Evolutionary conservation across 2,113 vertebrate species (phyloP).

Genomic region (Nothocercus julius): DNA sequence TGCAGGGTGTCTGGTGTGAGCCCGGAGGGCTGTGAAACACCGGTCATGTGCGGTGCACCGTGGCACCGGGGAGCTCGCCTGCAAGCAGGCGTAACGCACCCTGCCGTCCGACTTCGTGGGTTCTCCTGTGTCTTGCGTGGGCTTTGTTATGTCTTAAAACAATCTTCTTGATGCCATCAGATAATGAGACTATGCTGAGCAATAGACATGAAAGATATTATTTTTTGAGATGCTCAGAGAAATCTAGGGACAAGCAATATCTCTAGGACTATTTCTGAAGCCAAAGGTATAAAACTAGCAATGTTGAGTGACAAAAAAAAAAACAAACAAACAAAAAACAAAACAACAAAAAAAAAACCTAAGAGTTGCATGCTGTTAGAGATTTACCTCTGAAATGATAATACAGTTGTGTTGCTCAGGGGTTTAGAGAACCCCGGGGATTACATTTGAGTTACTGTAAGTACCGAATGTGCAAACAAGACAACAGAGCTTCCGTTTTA

Average conservation of each 20-base stretch:
- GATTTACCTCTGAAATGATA: not conserved
- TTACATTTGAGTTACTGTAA: not conserved
- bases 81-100: rapidly evolving
- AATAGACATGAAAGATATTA: not conserved
- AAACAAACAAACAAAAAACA: too few relatives aligned
- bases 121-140: not conserved
- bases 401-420: not conserved
- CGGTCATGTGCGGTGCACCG: not conserved
- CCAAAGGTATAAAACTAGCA: not conserved
- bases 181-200: not conserved
- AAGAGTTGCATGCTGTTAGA: not conserved
- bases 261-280: not conserved
- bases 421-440: not conserved
- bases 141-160: not conserved
- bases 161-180: not conserved
- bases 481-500: not conserved
- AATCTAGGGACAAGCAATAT: not conserved
- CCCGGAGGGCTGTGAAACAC: rapidly evolving
- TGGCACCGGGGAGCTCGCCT: not conserved
- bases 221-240: not conserved
- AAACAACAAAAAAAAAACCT: too few relatives aligned
- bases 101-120: not conserved
- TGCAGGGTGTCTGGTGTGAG: not conserved
- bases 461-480: not conserved
- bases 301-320: not conserved